Base-by-base conservation (phyloP, 2,888 invertebrate genomes). In the Pharmacophagus antenor region DNA sequence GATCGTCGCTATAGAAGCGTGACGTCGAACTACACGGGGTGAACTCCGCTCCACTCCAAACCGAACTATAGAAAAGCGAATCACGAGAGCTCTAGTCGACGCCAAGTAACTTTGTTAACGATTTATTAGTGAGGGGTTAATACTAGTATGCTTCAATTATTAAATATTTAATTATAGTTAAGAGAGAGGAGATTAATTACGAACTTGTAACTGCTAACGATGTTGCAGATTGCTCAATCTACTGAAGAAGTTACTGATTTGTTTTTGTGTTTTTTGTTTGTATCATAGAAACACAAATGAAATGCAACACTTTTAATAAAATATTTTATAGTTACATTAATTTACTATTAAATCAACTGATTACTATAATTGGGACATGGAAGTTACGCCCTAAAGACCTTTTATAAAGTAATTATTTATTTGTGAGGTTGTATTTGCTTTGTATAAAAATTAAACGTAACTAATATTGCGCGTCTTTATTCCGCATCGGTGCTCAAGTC, bases 121-220 rank as follows among this genome's bases (percentile, higher is more conserved):
- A 86, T 86, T 87, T 87, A 88, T 84, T 80, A 71, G 68, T 68
- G 67, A 70, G 68, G 74, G 75, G 69, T 67, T 69, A 70, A 21
- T 44, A 22, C 73, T 74, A 79, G 3, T 74, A 72, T 76, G 76
- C 79, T 82, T 83, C 82, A 85, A 84, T 86, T 88, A 85, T 84
- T 85, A 84, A 84, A 72, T 80, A 80, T 85, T 88, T 87, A 87
- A 87, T 87, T 86, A 86, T 76, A 80, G 76, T 80, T 79, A 78
- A 75, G 70, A 73, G 74, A 70, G 64, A 66, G 72, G 67, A 82
- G 84, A 85, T 86, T 84, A 85, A 86, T 85, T 82, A 82, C 77
- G 59, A 71, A 72, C 84, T 85, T 85, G 80, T 79, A 79, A 83
- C 79, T 82, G 71, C 75, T 79, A 82, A 82, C 82, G 79, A 83